A percentile compares a stretch with the other conserved stretches of the same genome.
Conservation (phyloP, 2,113 vertebrate genomes). For the Physeter macrocephalus region DNA sequence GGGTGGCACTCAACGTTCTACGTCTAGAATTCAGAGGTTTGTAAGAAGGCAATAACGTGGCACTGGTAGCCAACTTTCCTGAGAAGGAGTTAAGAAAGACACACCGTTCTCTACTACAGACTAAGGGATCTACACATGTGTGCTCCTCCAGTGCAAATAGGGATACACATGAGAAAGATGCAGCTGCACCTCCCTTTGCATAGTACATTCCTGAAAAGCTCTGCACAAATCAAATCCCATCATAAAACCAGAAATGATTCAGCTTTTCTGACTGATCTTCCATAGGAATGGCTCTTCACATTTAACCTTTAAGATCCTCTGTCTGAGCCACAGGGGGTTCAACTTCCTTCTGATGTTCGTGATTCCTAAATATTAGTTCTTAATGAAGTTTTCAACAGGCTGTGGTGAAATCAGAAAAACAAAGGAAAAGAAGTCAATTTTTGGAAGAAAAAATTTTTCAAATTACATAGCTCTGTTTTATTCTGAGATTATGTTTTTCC, state of each 20-base stretch:
- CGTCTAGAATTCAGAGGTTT: slow-evolving; percentile 68
- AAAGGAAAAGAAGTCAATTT: background rate
- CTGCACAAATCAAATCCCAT: slow-evolving; percentile 48
- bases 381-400: background rate
- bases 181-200: background rate
- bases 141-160: background rate
- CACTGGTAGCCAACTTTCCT: slow-evolving; percentile 45
- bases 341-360: background rate
- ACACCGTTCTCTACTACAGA: slow-evolving; percentile 50
- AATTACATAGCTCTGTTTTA: background rate
- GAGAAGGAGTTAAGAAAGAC: slow-evolving; percentile 64
- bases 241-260: slow-evolving; percentile 31
- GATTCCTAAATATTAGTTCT: slow-evolving; percentile 1
- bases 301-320: slow-evolving; percentile 41
- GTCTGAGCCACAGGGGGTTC: background rate
- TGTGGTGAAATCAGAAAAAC: background rate
- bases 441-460: background rate
- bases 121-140: slow-evolving; percentile 54
- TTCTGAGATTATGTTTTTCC: background rate
- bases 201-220: slow-evolving; percentile 37
- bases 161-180: background rate
- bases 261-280: slow-evolving; percentile 49
- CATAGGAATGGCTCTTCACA: background rate
- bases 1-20: slow-evolving; percentile 54
- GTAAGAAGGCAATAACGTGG: slow-evolving; percentile 52